These are phyloP conservation scores for Pammene aurita DNA, from an alignment of 2,888 invertebrate species.

Conservation along the genomic window DNA sequence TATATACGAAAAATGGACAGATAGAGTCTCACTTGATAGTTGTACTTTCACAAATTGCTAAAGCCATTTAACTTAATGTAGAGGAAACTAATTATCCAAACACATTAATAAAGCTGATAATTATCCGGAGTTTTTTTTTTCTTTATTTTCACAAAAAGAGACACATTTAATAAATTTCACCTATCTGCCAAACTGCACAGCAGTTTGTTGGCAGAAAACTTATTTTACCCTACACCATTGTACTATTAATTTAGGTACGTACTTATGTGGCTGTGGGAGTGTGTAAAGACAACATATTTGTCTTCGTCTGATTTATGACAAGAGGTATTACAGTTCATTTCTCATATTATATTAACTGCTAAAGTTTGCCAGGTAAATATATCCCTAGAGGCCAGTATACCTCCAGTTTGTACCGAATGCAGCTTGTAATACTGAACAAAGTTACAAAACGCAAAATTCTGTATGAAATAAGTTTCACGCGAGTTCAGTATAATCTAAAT, in stretches of 20 bases:
- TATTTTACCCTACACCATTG: too few relatives aligned
- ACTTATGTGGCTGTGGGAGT: too few relatives aligned
- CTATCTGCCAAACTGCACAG: too few relatives aligned
- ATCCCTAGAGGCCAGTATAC: neutral
- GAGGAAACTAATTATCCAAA: conserved; percentile 1
- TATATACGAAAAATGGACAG: too few relatives aligned
- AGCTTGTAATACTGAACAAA: neutral
- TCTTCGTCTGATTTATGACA: neutral
- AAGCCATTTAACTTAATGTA: neutral
- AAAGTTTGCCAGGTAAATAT: conserved; percentile 6
- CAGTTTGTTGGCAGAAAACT: too few relatives aligned
- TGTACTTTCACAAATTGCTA: neutral
- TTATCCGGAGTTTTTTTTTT: neutral
- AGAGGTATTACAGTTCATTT: neutral
- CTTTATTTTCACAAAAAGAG: too few relatives aligned
- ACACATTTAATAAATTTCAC: too few relatives aligned
- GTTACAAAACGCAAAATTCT: neutral
- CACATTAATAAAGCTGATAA: conserved; percentile 1
- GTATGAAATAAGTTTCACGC: conserved; percentile 1
- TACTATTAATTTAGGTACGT: too few relatives aligned
- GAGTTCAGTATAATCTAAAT: neutral
- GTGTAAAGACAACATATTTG: neutral
- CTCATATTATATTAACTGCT: neutral
- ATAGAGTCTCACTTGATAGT: neutral
- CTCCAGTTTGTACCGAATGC: neutral